Percentiles rank a stretch among this genome's conserved stretches.
Evolutionary conservation across 2,113 vertebrate genomes (phyloP).

Genomic region (Choloepus hoffmanni): DNA sequence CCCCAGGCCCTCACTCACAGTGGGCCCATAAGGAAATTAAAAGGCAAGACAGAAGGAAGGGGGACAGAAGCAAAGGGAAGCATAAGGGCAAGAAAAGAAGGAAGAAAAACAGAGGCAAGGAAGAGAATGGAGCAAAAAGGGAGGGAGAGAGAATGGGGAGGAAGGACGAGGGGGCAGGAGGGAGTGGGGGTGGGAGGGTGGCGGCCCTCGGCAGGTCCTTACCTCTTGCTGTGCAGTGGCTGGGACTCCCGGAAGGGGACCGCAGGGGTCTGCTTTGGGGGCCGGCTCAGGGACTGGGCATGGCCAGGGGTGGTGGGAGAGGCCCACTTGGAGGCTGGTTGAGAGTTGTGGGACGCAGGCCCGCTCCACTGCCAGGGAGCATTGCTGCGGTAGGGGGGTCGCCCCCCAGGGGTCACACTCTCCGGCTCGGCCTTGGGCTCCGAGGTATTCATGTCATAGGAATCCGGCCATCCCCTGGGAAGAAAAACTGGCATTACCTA

Average conservation of each 20-base stretch:
- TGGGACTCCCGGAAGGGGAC: conserved; percentile 92
- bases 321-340: conserved; percentile 88
- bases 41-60: not conserved
- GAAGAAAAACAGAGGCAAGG: not conserved
- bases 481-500: not conserved
- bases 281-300: conserved; percentile 84
- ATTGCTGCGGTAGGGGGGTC: conserved; percentile 89
- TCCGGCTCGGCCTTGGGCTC: conserved; percentile 91
- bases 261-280: conserved; percentile 86
- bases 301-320: conserved; percentile 82
- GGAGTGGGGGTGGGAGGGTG: not conserved
- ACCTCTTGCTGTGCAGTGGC: conserved; percentile 91
- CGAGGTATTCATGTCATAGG: conserved; percentile 91
- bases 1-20: not conserved
- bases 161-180: accelerated
- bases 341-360: conserved; percentile 87
- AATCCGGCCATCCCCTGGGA: conserved; percentile 93
- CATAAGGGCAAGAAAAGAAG: not conserved
- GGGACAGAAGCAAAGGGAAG: too few relatives aligned
- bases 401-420: conserved; percentile 86
- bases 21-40: not conserved
- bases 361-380: conserved; percentile 92
- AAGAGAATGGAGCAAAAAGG: not conserved
- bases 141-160: not conserved
- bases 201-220: conserved; percentile 42